Conservation (phyloP, 2,888 invertebrate genomes). For the Meandrusa payeni region DNA sequence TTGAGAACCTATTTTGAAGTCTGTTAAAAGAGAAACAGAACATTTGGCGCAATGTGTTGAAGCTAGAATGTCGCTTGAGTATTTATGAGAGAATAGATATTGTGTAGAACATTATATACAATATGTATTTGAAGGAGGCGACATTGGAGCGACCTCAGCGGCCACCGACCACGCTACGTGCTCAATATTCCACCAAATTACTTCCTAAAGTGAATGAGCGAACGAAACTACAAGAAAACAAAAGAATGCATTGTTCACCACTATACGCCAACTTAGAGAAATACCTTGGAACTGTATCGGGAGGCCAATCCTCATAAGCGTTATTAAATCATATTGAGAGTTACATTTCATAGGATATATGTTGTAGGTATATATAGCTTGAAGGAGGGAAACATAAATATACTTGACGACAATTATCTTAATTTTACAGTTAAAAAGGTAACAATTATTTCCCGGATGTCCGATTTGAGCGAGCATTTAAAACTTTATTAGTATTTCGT, state of each 20-base stretch:
- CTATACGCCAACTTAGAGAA: conserved; percentile 29
- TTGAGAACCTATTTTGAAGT: too few species aligned
- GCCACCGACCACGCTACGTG: conserved; percentile 62
- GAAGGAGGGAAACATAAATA: conserved; percentile 3
- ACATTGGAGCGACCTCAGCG: conserved; percentile 63
- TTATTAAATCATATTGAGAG: conserved; percentile 4
- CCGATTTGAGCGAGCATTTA: conserved; percentile 1
- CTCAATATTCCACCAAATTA: conserved; percentile 66
- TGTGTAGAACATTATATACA: conserved; percentile 42
- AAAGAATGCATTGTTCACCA: conserved; percentile 40
- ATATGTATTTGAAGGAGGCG: conserved; percentile 48
- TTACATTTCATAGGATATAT: background rate
- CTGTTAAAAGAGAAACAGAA: too few species aligned
- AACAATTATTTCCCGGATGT: conserved; percentile 3
- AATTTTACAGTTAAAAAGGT: background rate
- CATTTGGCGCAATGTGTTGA: too few species aligned
- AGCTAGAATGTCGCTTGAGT: background rate
- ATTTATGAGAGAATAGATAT: conserved; percentile 23
- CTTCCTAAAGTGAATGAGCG: conserved; percentile 61
- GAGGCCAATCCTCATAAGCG: conserved; percentile 13
- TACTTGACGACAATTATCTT: background rate
- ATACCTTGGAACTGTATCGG: conserved; percentile 22
- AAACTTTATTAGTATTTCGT: background rate
- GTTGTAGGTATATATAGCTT: background rate
- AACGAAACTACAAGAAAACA: conserved; percentile 47